These are phyloP conservation scores for Guaruba guarouba DNA, from an alignment of 2,113 vertebrate species.

Conservation along the genomic window DNA sequence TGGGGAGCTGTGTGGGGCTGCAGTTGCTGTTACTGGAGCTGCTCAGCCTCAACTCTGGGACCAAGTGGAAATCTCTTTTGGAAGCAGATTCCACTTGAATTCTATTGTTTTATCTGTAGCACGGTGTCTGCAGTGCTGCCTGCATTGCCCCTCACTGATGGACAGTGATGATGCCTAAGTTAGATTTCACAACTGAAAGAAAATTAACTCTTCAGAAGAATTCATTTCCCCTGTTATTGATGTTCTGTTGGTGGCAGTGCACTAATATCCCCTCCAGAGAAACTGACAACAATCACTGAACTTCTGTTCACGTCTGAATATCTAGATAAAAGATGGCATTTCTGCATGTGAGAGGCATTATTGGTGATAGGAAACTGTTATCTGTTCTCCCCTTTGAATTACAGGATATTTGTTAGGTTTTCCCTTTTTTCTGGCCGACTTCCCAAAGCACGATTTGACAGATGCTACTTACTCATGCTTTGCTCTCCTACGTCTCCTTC, in stretches of 20 bases:
- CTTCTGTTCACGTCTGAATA: neutral
- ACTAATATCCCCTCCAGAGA: conserved; percentile 20
- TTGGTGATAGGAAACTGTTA: neutral
- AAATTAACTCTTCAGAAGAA: neutral
- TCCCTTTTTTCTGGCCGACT: neutral
- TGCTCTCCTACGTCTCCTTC: neutral
- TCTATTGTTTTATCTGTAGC: neutral
- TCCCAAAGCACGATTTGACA: neutral
- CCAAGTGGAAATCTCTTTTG: neutral
- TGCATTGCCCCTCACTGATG: neutral
- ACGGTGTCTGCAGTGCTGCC: neutral
- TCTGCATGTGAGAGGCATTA: neutral
- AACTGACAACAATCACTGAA: conserved; percentile 25
- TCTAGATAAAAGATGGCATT: neutral
- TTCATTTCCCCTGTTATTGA: neutral
- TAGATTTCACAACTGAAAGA: neutral
- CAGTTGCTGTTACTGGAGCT: neutral
- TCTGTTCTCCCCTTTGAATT: conserved; percentile 13
- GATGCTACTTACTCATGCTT: neutral
- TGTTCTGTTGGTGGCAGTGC: neutral
- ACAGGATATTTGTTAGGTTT: neutral
- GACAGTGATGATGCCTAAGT: neutral
- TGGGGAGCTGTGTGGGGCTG: fast-evolving
- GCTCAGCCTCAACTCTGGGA: neutral
- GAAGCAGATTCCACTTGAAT: neutral